Conservation (phyloP, 2,113 vertebrate genomes). For the Mesitornis unicolor region DNA sequence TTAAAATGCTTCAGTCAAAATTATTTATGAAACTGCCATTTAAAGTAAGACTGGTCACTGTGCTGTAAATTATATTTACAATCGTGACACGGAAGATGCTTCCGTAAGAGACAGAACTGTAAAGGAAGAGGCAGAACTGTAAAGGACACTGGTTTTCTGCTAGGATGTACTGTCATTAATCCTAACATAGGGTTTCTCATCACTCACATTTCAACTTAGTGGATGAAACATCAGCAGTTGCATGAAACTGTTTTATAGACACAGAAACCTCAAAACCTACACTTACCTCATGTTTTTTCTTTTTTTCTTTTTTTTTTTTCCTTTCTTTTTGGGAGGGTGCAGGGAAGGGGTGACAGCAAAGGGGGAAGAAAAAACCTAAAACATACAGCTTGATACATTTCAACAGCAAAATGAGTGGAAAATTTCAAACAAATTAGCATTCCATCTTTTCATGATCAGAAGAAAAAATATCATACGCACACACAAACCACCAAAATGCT, state of each 20-base stretch:
- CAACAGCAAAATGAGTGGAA: neutral
- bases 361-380: neutral
- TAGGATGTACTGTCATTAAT: neutral
- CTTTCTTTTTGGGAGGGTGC: too few species aligned
- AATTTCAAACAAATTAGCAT: neutral
- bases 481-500: neutral
- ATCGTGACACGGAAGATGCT: neutral
- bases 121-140: neutral
- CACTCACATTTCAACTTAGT: neutral
- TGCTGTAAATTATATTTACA: neutral
- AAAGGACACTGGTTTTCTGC: neutral
- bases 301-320: too few species aligned
- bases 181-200: neutral
- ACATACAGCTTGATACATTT: neutral
- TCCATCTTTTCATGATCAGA: neutral
- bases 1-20: neutral
- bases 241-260: neutral
- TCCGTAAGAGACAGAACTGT: neutral
- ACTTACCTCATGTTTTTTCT: neutral
- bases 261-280: neutral
- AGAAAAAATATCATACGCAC: neutral
- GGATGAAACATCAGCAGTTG: neutral
- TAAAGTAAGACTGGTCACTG: neutral
- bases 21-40: neutral
- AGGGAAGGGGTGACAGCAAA: too few species aligned